Base-by-base conservation (phyloP, 2,113 vertebrate species). In the Trogon surrucura region DNA sequence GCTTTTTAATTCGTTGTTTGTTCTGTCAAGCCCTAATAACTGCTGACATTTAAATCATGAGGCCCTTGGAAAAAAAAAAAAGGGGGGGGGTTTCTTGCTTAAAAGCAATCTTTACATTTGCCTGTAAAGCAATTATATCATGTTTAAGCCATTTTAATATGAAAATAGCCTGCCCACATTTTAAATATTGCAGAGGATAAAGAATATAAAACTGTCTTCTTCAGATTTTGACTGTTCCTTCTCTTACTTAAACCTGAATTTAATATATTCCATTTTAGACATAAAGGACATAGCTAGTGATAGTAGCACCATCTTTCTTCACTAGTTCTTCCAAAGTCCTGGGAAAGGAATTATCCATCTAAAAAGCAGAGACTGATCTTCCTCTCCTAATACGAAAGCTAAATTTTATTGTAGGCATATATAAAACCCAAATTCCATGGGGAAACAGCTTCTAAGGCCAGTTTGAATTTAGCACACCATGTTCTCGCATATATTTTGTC, bases 1-100 rank as follows among this genome's bases (percentile, higher is more conserved):
- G 66, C 41, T 94, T 86, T 91, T 91, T 92, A 84, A 91, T 72
- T 48, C 0, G 10, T 54, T 97, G 88, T 96, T 96, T 97, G 89
- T 79, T 95, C 95, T 94, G 78, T 95, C 92, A 96, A 96, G 92
- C 82, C 88, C 92, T 96, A 97, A 65, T 95, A 96, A 94, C 38
- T 91, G 89, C 97, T 91, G 81, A 95, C 93, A 91, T 78, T 90
- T 91, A 94, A 90, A 93, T 91, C 53, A 48, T 32, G 57, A 75
- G 87, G 94, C 48, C 26, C n/a, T 14, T 62, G 45, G 54, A 53
- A 16, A 23, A 85, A 82, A 84, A 65, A 54, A 27, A 1, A 8
- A 11, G 5, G 8, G 16, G 9, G 18, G 2, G 1, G 6, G 9
- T 23, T 41, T 83, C 65, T 80, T 85, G 20, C 69, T 91, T 90